phyloP scores from a whole-genome alignment of 2,888 invertebrate genomes.

The Chorisops tibialis region DNA sequence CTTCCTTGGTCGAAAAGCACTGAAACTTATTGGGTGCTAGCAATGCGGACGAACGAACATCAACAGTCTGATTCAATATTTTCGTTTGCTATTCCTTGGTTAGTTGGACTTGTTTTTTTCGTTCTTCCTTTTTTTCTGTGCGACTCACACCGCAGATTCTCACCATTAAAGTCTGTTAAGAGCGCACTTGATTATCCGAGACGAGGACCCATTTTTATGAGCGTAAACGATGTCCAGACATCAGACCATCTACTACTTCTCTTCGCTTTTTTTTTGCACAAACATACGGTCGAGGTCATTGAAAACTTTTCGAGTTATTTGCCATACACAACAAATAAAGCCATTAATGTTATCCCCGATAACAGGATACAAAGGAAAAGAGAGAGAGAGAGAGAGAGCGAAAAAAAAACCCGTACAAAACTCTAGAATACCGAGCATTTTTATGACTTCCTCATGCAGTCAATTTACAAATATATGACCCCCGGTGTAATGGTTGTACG shows the following conservation, averaged over 20 bases:
- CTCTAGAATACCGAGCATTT: neutral
- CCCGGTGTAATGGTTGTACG: slow-evolving; percentile 4
- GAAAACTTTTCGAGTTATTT: slow-evolving; percentile 27
- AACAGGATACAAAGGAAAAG: neutral
- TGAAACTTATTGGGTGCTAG: too few relatives aligned
- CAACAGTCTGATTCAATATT: neutral
- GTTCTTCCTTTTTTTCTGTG: neutral
- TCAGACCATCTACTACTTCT: neutral
- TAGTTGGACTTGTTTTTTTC: neutral
- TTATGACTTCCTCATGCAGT: slow-evolving; percentile 16
- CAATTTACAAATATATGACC: slow-evolving; percentile 17
- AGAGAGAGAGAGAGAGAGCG: neutral
- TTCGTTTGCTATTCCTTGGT: neutral
- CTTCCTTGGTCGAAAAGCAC: too few relatives aligned
- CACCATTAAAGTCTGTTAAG: slow-evolving; percentile 13
- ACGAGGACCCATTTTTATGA: slow-evolving; percentile 10
- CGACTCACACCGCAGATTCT: neutral
- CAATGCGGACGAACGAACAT: too few relatives aligned
- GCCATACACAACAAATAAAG: slow-evolving; percentile 26
- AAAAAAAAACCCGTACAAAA: neutral
- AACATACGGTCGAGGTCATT: slow-evolving; percentile 13
- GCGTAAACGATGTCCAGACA: neutral
- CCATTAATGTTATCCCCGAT: slow-evolving; percentile 23
- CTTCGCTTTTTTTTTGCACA: neutral
- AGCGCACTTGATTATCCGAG: slow-evolving; percentile 15